Evolutionary conservation across 2,797 vertebrate genomes (phyloP).

Genomic region (Chiroxiphia lanceolata): DNA sequence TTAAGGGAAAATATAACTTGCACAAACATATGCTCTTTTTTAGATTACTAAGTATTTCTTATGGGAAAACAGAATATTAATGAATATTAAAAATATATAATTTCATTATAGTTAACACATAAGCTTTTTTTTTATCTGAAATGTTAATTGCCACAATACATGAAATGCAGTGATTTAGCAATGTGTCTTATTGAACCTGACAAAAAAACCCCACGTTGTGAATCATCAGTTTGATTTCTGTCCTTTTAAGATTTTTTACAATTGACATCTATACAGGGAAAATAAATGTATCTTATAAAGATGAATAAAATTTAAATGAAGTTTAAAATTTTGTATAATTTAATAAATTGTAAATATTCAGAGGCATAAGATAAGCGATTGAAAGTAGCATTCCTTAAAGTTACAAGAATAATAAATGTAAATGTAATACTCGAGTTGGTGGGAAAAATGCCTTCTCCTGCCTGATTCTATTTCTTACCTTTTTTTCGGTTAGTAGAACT

Average conservation of each 20-base stretch:
- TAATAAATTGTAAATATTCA: not conserved
- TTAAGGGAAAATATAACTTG: constrained; percentile 28
- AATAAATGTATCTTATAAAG: not conserved
- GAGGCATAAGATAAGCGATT: not conserved
- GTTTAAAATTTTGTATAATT: not conserved
- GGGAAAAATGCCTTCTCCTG: not conserved
- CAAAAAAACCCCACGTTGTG: not conserved
- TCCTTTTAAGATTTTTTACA: not conserved
- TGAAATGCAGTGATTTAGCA: not conserved
- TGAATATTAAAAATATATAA: constrained; percentile 27
- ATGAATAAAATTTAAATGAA: not conserved
- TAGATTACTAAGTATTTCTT: constrained; percentile 40
- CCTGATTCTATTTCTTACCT: not conserved
- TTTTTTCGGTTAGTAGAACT: not conserved
- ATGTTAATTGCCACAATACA: not conserved
- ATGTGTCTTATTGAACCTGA: not conserved
- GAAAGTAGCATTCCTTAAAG: not conserved
- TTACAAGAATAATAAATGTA: not conserved
- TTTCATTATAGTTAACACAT: constrained; percentile 4
- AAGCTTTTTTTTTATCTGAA: constrained; percentile 1
- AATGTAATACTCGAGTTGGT: not conserved
- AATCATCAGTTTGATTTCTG: not conserved
- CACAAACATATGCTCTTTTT: constrained; percentile 34
- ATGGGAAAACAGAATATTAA: not conserved
- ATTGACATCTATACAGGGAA: not conserved